Percentiles rank a stretch among this genome's conserved stretches.
These are phyloP conservation scores for Microctenopoma lineatum DNA, from an alignment of 2,797 vertebrate genomes.

Conservation along the genomic window DNA sequence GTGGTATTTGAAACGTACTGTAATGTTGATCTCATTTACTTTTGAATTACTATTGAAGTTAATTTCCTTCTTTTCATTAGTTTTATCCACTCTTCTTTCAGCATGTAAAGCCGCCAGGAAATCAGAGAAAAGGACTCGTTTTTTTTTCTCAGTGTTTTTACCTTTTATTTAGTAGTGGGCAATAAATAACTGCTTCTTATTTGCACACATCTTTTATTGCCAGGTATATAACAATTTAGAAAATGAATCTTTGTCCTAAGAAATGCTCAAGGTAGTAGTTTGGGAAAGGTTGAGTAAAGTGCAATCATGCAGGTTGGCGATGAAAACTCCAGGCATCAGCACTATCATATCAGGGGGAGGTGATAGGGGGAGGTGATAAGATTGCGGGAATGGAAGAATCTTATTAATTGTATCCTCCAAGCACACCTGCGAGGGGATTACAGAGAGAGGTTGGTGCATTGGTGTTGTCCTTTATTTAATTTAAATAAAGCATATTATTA, in stretches of 20 bases:
- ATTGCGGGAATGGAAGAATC: slow-evolving; percentile 39
- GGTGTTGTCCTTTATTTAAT: neutral
- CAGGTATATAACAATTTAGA: neutral
- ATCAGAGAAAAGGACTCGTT: neutral
- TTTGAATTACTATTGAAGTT: neutral
- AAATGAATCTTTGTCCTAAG: neutral
- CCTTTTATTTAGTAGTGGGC: neutral
- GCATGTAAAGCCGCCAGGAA: neutral
- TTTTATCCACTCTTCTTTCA: neutral
- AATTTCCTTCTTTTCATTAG: neutral
- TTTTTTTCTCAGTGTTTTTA: neutral
- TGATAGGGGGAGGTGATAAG: slow-evolving; percentile 45
- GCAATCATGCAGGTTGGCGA: slow-evolving; percentile 41
- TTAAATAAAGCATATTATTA: slow-evolving; percentile 7
- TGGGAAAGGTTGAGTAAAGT: slow-evolving; percentile 65
- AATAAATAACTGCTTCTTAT: neutral
- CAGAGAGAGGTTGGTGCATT: slow-evolving; percentile 57
- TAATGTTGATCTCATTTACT: neutral
- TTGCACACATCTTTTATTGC: neutral
- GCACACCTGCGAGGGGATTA: slow-evolving; percentile 32
- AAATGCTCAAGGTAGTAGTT: slow-evolving; percentile 30
- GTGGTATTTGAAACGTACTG: neutral
- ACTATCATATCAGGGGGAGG: slow-evolving; percentile 68
- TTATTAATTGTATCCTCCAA: slow-evolving; percentile 35
- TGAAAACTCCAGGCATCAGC: slow-evolving; percentile 70